phyloP scores from a whole-genome alignment of 2,888 invertebrate genomes.

The Eilema caniola region DNA sequence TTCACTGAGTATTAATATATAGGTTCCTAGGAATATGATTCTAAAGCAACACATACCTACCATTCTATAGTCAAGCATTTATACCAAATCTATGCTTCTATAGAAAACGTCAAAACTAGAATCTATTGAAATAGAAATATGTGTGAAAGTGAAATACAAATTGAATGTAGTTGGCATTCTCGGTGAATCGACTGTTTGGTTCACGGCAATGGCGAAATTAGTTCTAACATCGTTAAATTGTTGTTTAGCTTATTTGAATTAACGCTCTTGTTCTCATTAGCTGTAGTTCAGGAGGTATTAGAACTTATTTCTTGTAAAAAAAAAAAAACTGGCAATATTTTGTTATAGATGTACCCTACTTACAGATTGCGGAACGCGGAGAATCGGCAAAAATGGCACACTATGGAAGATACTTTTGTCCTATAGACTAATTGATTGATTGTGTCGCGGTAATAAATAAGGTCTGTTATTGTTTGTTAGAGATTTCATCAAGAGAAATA shows the following conservation, averaged over 20 bases:
- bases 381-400: no score
- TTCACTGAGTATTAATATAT: no score
- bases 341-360: no score
- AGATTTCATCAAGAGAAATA: no score
- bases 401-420: no score
- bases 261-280: not conserved
- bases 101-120: not conserved
- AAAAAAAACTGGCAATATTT: no score
- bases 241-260: not conserved
- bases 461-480: no score
- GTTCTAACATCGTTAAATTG: slow-evolving; percentile 4
- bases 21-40: not conserved
- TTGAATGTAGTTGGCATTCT: not conserved
- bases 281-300: not conserved
- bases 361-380: no score
- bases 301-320: no score
- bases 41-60: not conserved
- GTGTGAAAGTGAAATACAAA: not conserved
- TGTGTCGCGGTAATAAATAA: no score
- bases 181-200: not conserved
- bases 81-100: not conserved
- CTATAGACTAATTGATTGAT: no score
- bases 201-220: not conserved
- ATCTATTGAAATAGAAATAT: not conserved
- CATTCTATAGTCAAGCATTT: no score